Conservation (phyloP, 1,140 invertebrate genomes). For the Pachyrhynchus sulphureomaculatus region DNA sequence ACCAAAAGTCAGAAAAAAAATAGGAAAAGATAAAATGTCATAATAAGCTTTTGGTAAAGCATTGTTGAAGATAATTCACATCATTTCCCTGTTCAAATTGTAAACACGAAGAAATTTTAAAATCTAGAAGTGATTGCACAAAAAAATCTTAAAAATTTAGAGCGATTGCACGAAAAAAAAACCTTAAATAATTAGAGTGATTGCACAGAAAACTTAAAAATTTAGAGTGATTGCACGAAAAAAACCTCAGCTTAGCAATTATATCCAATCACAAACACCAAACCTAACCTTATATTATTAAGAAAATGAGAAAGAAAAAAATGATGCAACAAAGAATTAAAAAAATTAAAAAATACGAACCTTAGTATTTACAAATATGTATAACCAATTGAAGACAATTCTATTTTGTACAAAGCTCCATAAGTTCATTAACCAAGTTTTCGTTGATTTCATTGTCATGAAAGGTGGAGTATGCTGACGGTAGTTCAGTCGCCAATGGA, state of each 20-base stretch:
- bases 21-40: not conserved
- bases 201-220: slow-evolving; percentile 5
- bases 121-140: too few species aligned
- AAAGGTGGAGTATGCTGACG: slow-evolving; percentile 50
- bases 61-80: too few species aligned
- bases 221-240: slow-evolving; percentile 25
- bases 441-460: slow-evolving; percentile 55
- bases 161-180: slow-evolving; percentile 30
- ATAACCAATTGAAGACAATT: not conserved
- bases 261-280: slow-evolving; percentile 6
- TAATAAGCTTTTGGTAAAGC: too few species aligned
- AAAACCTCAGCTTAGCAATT: slow-evolving; percentile 36
- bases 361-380: slow-evolving; percentile 11
- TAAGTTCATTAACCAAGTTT: slow-evolving; percentile 58
- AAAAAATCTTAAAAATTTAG: not conserved
- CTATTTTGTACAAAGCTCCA: slow-evolving; percentile 46
- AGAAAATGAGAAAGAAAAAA: slow-evolving; percentile 14
- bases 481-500: slow-evolving; percentile 51
- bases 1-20: not conserved
- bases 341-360: slow-evolving; percentile 23
- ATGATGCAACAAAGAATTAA: not conserved
- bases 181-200: too few species aligned
- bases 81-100: too few species aligned
- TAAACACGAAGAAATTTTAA: too few species aligned
- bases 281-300: slow-evolving; percentile 14